Base-by-base conservation (phyloP, 2,113 vertebrate species). In the Myiagra hebetior region DNA sequence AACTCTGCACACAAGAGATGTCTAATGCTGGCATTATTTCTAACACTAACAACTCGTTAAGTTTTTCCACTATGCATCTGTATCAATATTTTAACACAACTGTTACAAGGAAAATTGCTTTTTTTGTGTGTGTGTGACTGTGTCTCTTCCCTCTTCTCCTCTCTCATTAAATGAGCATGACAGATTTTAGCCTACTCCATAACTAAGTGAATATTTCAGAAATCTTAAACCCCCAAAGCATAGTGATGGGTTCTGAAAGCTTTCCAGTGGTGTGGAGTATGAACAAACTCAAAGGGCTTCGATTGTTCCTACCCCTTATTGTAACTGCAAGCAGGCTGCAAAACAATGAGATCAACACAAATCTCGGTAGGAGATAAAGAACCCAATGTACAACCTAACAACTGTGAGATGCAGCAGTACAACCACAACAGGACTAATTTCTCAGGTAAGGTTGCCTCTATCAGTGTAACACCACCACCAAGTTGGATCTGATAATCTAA, bases 11-110 rank as follows among this genome's bases (percentile, higher is more conserved):
- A 89, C 87, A 87, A 55, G 93, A 96, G 82, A 96, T 91, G 65
- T 79, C 93, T 93, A 97, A 91, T 87, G 93, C 59, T 92, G 90
- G 82, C 93, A 92, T 91, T 96, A 89, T 97, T 96, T 96, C 93
- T 94, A 97, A 97, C 90, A 86, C 92, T 93, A 95, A 95, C 89
- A 78, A 93, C 84, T 91, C 85, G 87, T 96, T 97, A 95, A 94
- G 87, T 97, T 92, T 93, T 92, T 91, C 88, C 78, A 93, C 95
- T 94, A 59, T 70, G 91, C 94, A 78, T 95, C 95, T 91, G 91
- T 97, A 97, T 97, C 97, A 97, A 97, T 97, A 97, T 97, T 97
- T 97, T 96, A 97, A 97, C 93, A 96, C 85, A 95, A 94, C 73
- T 79, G 87, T 97, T 97, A 97, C 88, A 93, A 92, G 93, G 88